Conservation (phyloP, 2,888 invertebrate species). For the Volucella inflata region DNA sequence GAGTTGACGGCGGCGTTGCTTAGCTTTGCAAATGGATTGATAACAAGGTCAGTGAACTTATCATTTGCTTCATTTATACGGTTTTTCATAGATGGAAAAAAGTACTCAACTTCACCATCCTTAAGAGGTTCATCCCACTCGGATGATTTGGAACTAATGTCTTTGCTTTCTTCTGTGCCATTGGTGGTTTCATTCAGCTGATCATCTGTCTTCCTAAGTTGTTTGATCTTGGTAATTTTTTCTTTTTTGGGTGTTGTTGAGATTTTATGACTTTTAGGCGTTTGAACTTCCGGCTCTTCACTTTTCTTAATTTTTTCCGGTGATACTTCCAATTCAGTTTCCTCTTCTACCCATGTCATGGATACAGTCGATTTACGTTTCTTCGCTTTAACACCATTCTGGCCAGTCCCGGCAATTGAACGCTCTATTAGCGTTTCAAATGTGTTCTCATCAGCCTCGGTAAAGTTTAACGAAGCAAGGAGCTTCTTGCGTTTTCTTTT, state of each 20-base stretch:
- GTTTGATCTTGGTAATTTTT: background rate
- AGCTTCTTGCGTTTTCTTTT: conserved; percentile 82
- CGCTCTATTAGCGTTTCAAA: conserved; percentile 80
- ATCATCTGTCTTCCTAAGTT: conserved; percentile 82
- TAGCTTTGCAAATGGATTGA: conserved; percentile 77
- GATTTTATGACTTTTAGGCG: conserved; percentile 76
- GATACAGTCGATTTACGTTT: conserved; percentile 77
- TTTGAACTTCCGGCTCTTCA: conserved; percentile 16
- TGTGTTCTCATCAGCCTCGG: conserved; percentile 80
- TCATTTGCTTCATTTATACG: conserved; percentile 80
- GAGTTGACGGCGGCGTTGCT: conserved; percentile 42
- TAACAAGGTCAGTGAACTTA: conserved; percentile 76
- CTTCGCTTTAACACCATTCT: conserved; percentile 77
- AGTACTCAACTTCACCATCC: conserved; percentile 83
- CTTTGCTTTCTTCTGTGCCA: conserved; percentile 7
- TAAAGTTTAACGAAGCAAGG: conserved; percentile 80
- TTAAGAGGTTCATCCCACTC: conserved; percentile 84
- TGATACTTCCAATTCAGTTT: conserved; percentile 76
- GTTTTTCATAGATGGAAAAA: conserved; percentile 80
- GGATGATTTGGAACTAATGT: conserved; percentile 57
- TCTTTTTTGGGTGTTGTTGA: conserved; percentile 38
- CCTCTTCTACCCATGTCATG: conserved; percentile 80
- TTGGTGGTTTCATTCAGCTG: conserved; percentile 77
- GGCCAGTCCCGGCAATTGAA: conserved; percentile 77
- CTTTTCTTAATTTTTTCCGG: conserved; percentile 66